Percentiles rank a stretch among this genome's conserved stretches.
These are phyloP conservation scores for Rhyzopertha dominica DNA, from an alignment of 1,140 invertebrate genomes.

Conservation along the genomic window DNA sequence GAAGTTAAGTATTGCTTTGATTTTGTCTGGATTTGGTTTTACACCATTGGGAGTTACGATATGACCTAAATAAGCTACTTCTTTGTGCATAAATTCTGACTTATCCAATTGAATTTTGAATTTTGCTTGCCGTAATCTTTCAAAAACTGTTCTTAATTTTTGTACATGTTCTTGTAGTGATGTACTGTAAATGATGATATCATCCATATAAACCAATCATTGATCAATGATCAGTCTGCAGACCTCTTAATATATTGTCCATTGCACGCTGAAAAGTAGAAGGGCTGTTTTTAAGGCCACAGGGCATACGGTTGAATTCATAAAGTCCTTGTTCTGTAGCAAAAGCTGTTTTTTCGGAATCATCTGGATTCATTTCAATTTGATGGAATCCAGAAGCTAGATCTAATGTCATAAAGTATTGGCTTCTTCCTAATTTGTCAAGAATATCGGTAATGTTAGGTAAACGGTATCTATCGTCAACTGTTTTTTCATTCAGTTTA, in stretches of 20 bases:
- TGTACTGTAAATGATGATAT: conserved; percentile 29
- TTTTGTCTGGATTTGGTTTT: no score
- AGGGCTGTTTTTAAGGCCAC: conserved; percentile 44
- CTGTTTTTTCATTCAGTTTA: conserved; percentile 41
- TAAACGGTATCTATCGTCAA: conserved; percentile 49
- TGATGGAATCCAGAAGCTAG: conserved; percentile 51
- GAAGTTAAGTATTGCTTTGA: no score
- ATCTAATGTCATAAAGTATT: conserved; percentile 43
- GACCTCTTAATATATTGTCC: conserved; percentile 40
- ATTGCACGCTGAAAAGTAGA: conserved; percentile 47
- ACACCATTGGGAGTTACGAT: no score
- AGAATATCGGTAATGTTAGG: conserved; percentile 48
- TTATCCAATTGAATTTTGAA: conserved; percentile 44
- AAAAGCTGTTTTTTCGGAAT: conserved; percentile 38
- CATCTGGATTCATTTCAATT: conserved; percentile 33
- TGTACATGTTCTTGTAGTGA: conserved; percentile 15
- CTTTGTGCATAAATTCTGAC: conserved; percentile 45
- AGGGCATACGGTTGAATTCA: conserved; percentile 42
- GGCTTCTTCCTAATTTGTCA: conserved; percentile 44
- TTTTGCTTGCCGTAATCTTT: conserved; percentile 31
- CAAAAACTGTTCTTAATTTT: conserved; percentile 36
- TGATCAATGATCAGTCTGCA: conserved; percentile 30
- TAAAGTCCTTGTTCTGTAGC: conserved; percentile 38
- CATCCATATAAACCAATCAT: conserved; percentile 37
- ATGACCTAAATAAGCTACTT: no score